phyloP scores from a whole-genome alignment of 2,797 vertebrate genomes.

The Sylvia borin region DNA sequence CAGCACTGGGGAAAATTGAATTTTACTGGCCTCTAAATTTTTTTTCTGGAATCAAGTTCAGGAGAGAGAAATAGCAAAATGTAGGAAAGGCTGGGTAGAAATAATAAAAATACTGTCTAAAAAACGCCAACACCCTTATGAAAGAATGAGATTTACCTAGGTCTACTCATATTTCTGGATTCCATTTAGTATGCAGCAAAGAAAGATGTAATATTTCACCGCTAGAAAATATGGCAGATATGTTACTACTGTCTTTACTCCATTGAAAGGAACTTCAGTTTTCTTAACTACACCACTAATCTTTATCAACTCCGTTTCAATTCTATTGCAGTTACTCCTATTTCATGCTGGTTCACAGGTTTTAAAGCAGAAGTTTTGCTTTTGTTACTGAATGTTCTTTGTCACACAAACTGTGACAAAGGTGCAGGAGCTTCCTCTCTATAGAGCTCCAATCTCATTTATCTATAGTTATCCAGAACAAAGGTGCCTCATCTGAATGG shows the following conservation, averaged over 20 bases:
- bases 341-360: background rate
- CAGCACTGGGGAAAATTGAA: background rate
- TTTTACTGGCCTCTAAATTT: background rate
- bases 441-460: background rate
- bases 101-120: background rate
- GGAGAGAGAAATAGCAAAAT: background rate
- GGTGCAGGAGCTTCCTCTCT: background rate
- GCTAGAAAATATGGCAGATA: background rate
- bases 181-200: background rate
- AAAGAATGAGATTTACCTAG: background rate
- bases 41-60: background rate
- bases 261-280: background rate
- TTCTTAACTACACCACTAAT: background rate
- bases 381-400: background rate
- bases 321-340: background rate
- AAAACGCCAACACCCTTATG: rapidly evolving
- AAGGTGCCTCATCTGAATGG: background rate
- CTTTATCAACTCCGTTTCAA: background rate
- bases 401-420: background rate
- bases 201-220: background rate
- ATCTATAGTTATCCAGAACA: background rate
- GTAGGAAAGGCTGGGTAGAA: background rate
- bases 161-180: background rate
- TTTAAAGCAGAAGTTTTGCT: background rate
- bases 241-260: background rate